Evolutionary conservation across 2,797 vertebrate species (phyloP).

Genomic region (Lacerta bilineata): DNA sequence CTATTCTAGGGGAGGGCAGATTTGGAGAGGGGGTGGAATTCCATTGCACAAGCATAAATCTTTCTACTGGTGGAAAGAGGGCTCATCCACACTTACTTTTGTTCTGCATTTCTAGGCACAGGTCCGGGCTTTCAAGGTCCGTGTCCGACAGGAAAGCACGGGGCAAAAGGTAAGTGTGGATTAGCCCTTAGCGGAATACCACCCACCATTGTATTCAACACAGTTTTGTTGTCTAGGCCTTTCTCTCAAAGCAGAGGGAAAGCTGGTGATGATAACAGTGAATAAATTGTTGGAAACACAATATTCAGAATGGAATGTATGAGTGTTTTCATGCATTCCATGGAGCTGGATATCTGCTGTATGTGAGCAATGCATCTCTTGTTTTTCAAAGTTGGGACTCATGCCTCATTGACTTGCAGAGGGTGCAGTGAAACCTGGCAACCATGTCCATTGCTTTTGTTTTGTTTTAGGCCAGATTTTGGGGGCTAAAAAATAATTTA

Average conservation of each 20-base stretch:
- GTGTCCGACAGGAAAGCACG: no score
- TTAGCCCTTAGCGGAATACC: no score
- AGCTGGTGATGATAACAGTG: slow-evolving; percentile 38
- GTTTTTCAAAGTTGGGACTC: neutral
- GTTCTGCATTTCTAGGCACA: no score
- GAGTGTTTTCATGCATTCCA: neutral
- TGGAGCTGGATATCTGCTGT: neutral
- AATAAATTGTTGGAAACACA: neutral
- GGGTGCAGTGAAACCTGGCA: neutral
- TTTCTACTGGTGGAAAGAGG: no score
- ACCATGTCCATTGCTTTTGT: neutral
- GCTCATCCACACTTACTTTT: no score
- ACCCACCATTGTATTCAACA: neutral
- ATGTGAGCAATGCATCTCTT: neutral
- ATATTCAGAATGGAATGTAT: neutral
- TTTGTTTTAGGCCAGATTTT: neutral
- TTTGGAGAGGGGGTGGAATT: no score
- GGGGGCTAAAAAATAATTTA: neutral
- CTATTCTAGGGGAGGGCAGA: no score
- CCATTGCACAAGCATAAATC: no score
- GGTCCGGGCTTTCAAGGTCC: no score
- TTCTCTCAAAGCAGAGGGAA: neutral
- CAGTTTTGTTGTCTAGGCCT: slow-evolving; percentile 16
- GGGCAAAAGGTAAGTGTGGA: no score
- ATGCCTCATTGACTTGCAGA: neutral